Evolutionary conservation across 2,797 vertebrate genomes (phyloP).

Genomic region (Coccyzus lansbergi): DNA sequence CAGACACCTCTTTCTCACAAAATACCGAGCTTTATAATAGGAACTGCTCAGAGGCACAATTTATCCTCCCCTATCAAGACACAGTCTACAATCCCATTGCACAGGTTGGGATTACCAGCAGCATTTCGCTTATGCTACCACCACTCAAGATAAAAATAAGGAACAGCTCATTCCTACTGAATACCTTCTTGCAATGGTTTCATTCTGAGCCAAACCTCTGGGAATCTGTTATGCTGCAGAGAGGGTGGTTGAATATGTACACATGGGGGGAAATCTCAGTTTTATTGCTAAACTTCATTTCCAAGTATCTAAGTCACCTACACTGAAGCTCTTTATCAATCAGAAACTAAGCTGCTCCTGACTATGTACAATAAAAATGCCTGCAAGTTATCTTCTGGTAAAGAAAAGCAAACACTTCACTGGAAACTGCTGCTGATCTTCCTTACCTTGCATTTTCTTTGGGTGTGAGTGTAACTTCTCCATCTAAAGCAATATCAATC

Average conservation of each 20-base stretch:
- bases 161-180: background rate
- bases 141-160: background rate
- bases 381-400: background rate
- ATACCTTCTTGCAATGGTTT: background rate
- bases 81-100: background rate
- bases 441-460: slow-evolving; percentile 90
- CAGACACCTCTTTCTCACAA: background rate
- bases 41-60: background rate
- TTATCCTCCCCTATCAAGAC: background rate
- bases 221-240: background rate
- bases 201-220: background rate
- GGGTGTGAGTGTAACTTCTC: slow-evolving; percentile 90
- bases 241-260: background rate
- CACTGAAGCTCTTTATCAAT: background rate
- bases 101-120: background rate
- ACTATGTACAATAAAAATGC: background rate
- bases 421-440: background rate
- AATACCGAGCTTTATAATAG: background rate
- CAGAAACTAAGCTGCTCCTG: background rate
- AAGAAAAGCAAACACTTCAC: background rate
- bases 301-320: background rate
- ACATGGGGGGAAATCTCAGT: background rate
- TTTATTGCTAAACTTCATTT: background rate
- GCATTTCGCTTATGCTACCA: background rate
- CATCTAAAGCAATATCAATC: slow-evolving; percentile 88